These are phyloP conservation scores for Petrocephalus schoutedeni DNA, from an alignment of 2,797 vertebrate species.

Conservation along the genomic window DNA sequence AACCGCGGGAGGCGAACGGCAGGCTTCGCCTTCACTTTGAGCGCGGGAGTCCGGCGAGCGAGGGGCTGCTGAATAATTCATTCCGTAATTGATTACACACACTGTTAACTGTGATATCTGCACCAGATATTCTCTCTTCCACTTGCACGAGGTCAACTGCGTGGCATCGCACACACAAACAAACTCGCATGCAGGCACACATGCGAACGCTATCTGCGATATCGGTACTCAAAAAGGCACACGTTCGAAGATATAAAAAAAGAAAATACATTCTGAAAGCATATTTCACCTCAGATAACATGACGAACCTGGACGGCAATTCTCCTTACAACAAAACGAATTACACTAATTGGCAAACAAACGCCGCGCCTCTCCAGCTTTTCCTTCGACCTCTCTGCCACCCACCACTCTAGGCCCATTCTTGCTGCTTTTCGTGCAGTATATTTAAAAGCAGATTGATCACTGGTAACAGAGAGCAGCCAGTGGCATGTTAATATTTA, in stretches of 20 bases:
- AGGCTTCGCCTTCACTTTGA: background rate
- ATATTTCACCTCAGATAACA: background rate
- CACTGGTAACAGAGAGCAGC: slow-evolving; percentile 36
- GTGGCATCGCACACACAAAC: background rate
- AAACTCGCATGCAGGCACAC: background rate
- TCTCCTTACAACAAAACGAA: background rate
- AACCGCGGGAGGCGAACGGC: slow-evolving; percentile 16
- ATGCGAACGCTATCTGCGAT: background rate
- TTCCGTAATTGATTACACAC: slow-evolving; percentile 29
- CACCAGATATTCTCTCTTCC: background rate
- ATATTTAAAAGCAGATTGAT: slow-evolving; percentile 44
- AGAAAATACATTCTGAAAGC: background rate
- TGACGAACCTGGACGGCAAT: background rate
- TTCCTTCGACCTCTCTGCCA: background rate
- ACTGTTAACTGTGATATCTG: slow-evolving; percentile 14
- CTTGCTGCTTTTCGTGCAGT: background rate
- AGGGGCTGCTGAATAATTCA: slow-evolving; percentile 29
- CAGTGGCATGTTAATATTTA: slow-evolving; percentile 46
- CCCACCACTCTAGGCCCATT: background rate
- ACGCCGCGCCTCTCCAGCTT: background rate
- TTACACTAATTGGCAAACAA: background rate
- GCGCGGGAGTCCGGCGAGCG: slow-evolving; percentile 2
- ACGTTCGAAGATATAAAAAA: background rate
- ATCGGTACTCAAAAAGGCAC: background rate
- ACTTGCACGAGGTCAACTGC: background rate